Evolutionary conservation across 2,888 invertebrate genomes (phyloP).

Genomic region (Steromphala cineraria): DNA sequence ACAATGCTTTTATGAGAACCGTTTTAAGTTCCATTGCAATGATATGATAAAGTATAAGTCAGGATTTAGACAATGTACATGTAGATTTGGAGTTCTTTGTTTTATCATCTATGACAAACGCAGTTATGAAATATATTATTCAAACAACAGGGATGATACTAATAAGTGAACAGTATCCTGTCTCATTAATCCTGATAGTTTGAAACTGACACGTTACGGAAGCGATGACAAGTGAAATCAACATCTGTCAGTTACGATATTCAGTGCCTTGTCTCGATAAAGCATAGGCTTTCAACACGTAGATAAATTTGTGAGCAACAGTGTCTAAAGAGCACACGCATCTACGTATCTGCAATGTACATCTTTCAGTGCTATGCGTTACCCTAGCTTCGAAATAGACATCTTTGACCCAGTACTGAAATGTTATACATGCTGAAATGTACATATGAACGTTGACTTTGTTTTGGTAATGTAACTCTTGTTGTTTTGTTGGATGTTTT

Average conservation of each 20-base stretch:
- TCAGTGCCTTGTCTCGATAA: not conserved
- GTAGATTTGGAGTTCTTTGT: too few species aligned
- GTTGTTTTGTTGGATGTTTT: not conserved
- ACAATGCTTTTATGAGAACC: too few species aligned
- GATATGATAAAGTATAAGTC: too few species aligned
- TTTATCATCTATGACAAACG: not conserved
- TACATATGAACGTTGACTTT: not conserved
- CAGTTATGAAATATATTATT: not conserved
- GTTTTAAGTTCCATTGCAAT: too few species aligned
- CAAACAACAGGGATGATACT: not conserved
- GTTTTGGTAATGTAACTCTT: not conserved
- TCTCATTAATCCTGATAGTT: not conserved
- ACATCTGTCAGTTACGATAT: not conserved
- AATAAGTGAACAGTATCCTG: not conserved
- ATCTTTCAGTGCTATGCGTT: conserved; percentile 6
- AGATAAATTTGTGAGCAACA: not conserved
- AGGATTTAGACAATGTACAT: too few species aligned
- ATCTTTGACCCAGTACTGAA: not conserved
- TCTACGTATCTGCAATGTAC: conserved; percentile 2
- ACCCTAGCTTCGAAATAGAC: not conserved
- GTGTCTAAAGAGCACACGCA: not conserved
- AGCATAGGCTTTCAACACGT: not conserved
- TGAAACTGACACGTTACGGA: conserved; percentile 4
- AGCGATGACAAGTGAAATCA: not conserved
- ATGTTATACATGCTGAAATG: not conserved